phyloP scores from a whole-genome alignment of 2,888 invertebrate genomes.

The Oxycera nigricornis region DNA sequence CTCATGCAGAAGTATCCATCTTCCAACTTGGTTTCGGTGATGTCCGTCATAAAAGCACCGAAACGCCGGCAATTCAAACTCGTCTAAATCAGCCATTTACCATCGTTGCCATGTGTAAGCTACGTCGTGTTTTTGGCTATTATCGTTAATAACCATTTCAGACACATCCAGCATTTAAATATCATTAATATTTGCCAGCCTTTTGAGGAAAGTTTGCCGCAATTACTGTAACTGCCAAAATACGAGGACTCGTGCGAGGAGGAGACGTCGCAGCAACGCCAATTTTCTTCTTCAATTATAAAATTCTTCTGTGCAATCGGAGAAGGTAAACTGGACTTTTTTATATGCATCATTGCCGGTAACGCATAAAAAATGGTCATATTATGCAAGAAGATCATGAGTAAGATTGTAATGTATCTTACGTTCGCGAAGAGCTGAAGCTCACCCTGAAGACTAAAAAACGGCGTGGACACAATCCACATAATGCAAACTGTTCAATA shows the following conservation, averaged over 20 bases:
- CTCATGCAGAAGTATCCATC: neutral
- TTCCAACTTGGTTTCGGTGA: neutral
- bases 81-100: neutral
- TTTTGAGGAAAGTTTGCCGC: neutral
- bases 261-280: neutral
- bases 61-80: neutral
- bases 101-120: neutral
- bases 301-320: neutral
- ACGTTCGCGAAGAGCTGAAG: neutral
- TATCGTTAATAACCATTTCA: neutral
- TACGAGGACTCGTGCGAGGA: neutral
- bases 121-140: neutral
- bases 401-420: neutral
- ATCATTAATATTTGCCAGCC: neutral
- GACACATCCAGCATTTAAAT: neutral
- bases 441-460: neutral
- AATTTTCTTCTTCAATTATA: constrained; percentile 7
- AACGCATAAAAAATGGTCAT: neutral
- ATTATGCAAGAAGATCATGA: constrained; percentile 1
- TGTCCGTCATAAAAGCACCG: neutral
- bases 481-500: neutral
- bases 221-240: no score
- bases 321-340: neutral
- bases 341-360: neutral
- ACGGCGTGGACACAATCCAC: neutral